Conservation (phyloP, 2,888 invertebrate species). For the Pandemis heparana region DNA sequence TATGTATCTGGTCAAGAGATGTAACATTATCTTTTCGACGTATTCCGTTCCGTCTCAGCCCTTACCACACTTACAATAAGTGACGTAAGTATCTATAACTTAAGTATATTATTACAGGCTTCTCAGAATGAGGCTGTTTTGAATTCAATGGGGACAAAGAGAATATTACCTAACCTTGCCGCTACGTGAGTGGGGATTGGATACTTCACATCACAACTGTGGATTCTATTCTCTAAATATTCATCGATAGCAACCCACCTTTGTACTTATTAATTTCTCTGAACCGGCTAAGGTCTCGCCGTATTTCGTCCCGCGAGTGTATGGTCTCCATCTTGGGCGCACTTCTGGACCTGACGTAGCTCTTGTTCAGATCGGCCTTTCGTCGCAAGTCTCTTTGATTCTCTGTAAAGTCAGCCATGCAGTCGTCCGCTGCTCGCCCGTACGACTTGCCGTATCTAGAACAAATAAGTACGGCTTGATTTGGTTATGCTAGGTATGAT, state of each 20-base stretch:
- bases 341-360: conserved; percentile 79
- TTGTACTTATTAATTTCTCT: conserved; percentile 83
- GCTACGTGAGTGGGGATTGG: too few relatives aligned
- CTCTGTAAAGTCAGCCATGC: conserved; percentile 84
- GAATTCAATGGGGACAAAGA: too few relatives aligned
- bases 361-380: conserved; percentile 74
- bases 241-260: conserved; percentile 61
- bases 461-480: background rate
- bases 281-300: conserved; percentile 79
- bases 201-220: too few relatives aligned
- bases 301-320: conserved; percentile 84
- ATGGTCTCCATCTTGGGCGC: conserved; percentile 86
- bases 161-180: too few relatives aligned
- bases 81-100: too few relatives aligned
- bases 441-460: conserved; percentile 85
- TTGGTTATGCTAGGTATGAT: background rate
- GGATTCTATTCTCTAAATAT: too few relatives aligned
- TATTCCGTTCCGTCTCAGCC: too few relatives aligned
- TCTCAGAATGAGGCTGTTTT: too few relatives aligned
- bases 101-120: too few relatives aligned
- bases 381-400: conserved; percentile 74
- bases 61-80: too few relatives aligned
- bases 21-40: too few relatives aligned
- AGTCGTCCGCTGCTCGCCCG: conserved; percentile 85
- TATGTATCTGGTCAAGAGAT: too few relatives aligned